Evolutionary conservation across 2,888 invertebrate genomes (phyloP).

Genomic region (Campoplex capitator): DNA sequence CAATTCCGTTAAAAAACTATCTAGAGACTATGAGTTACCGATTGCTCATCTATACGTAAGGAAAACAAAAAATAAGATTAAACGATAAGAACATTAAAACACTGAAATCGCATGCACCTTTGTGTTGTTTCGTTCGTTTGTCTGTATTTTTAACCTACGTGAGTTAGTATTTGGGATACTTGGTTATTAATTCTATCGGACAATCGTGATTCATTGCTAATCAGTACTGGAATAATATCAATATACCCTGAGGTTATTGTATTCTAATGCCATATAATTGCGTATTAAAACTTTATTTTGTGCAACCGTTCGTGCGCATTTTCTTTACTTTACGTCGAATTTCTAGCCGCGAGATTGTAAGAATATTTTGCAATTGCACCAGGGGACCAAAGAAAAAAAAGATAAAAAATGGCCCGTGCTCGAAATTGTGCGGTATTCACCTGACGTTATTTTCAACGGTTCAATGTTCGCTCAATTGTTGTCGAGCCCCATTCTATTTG

Average conservation of each 20-base stretch:
- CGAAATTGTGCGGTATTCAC: conserved; percentile 41
- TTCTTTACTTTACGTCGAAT: not conserved
- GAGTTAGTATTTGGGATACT: conserved; percentile 49
- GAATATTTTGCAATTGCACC: conserved; percentile 23
- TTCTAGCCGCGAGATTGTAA: conserved; percentile 31
- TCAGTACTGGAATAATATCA: conserved; percentile 66
- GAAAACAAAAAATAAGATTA: conserved; percentile 8
- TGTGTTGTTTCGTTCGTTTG: conserved; percentile 3
- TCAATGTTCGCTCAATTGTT: not conserved
- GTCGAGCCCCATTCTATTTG: conserved; percentile 15
- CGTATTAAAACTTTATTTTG: conserved; percentile 57
- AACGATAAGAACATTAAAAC: conserved; percentile 35
- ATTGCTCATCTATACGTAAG: conserved; percentile 3
- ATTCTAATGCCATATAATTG: conserved; percentile 62
- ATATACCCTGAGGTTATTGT: conserved; percentile 67
- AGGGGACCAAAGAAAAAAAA: not conserved
- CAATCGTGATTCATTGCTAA: conserved; percentile 59
- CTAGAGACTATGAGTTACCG: conserved; percentile 38
- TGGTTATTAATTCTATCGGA: conserved; percentile 64
- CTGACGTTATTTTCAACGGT: conserved; percentile 18
- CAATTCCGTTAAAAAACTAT: conserved; percentile 20
- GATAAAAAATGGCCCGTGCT: conserved; percentile 10
- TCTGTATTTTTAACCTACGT: conserved; percentile 31
- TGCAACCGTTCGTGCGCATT: conserved; percentile 30
- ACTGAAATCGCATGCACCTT: conserved; percentile 48